Base-by-base conservation (phyloP, 2,797 vertebrate genomes). In the Neostethus bicornis region DNA sequence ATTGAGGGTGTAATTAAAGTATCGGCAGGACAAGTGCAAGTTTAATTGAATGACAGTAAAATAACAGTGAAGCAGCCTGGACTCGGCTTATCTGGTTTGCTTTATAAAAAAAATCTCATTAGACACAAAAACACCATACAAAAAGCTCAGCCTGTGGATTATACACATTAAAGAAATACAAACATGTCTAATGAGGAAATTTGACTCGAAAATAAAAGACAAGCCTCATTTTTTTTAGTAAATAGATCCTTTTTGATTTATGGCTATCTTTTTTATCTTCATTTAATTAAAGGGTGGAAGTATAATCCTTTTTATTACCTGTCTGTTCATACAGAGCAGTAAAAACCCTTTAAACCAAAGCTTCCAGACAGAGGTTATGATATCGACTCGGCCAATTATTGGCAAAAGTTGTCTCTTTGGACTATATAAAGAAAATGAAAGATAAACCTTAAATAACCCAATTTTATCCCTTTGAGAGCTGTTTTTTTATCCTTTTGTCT, bases 1-100 rank as follows among this genome's bases (percentile, higher is more conserved):
- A 88, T 91, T 85, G 51, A 82, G 79, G 69, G 53, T 87, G 83
- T 93, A 92, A 93, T 92, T 92, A 92, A 89, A 90, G 73, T 84
- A 89, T 85, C 81, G 83, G 85, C 73, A 87, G 82, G 80, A 88
- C 82, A 80, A 88, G 87, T 89, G 85, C 88, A 90, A 87, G 75
- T 85, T 89, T 92, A 92, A 92, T 87, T 90, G 84, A 91, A 81
- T 71, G 72, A 71, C 84, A 78, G 80, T 61, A 81, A 65, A 85
- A 87, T 85, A 77, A 81, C 77, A 82, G 71, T 25, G 52, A 71
- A 61, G 70, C 73, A 13, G 68, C 64, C 60, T 46, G 23, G 53
- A 71, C 63, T 17, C 60, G 1, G 35, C 45, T 29, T 75, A 69
- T 79, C 73, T 13, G 37, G 39, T 64, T 53, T 34, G 77, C 61